Base-by-base conservation (phyloP, 2,888 invertebrate genomes). In the Anthrax anthrax region DNA sequence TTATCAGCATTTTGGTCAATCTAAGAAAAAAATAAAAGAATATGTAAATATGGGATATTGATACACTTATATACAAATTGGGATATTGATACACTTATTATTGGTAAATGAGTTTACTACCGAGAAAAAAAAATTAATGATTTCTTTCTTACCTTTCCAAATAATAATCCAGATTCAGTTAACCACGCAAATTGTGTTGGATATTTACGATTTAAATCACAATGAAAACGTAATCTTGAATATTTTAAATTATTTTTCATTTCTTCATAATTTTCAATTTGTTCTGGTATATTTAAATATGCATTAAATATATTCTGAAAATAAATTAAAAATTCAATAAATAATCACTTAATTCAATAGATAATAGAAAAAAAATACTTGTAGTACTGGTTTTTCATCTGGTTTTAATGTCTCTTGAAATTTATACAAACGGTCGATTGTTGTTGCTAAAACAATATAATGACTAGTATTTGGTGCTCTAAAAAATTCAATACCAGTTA, bases 111-210 rank as follows among this genome's bases (percentile, higher is more conserved):
- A n/a, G n/a, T n/a, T n/a, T n/a, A n/a, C n/a, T n/a, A n/a, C n/a
- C n/a, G n/a, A n/a, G n/a, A n/a, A n/a, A n/a, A n/a, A n/a, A n/a
- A n/a, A n/a, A n/a, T n/a, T n/a, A n/a, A n/a, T n/a, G n/a, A n/a
- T n/a, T n/a, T n/a, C n/a, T n/a, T n/a, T n/a, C 50, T 59, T 63
- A 89, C 86, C 73, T 84, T 77, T 37, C 85, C 85, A 69, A 79
- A 81, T 55, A 81, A 80, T 54, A 94, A 77, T 10, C 89, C 90
- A 23, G 81, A 78, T 55, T 84, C 87, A 17, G 85, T 86, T 57
- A 92, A 72, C 92, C 92, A 94, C 1, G 84, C 89, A 71, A 90
- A 87, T 3, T 78, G 76, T 58, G 79, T 81, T 0, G 91, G 90
- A 40, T 75, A 70, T 49, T 75, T 76, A 56, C 75, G 72, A 48